Evolutionary conservation across 2,888 invertebrate species (phyloP), one percentile per base, ranked within the genome.

Genomic region (Aleiodes leptofemur): DNA sequence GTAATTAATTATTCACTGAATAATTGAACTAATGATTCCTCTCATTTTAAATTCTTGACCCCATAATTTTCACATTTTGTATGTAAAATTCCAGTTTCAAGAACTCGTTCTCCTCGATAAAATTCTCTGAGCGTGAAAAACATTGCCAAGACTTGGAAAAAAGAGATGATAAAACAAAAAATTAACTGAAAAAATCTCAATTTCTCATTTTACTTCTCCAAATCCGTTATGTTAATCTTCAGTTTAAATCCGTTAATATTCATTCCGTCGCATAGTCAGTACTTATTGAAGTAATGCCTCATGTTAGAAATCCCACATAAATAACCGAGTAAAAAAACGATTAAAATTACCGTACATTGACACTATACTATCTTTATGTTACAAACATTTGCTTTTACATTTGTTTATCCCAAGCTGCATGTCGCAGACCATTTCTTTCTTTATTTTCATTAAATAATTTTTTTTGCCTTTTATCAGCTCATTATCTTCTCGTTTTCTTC

Each of bases 321-420:
- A 74, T 70, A 73, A 53, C 72, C 69, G 3, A 43, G 43, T 43
- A 8, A 70, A 73, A 72, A 71, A 69, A 72, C 72, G 61, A 56
- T 73, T 76, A 53, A 69, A 31, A 53, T 72, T 72, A 48, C 50
- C 77, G 77, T 74, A 79, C 77, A 68, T 73, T 74, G 74, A 55
- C 55, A 56, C 72, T 51, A 56, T 69, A 64, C 48, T 34, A 57
- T 57, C 9, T 34, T n/a, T 14, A 4, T 29, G 7, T 13, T 23
- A 14, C 9, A 23, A 43, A 13, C n/a, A 72, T 51, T 51, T 51
- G 13, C 51, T 34, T 34, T 34, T 34, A 34, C 57, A 57, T 57
- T n/a, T 34, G 43, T 38, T 6, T 50, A 53, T 16, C 7, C 53
- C 4, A 14, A 14, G 14, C 14, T 14, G 16, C 53, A 3, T 16